These are phyloP conservation scores for Pseudomugil gertrudae DNA, from an alignment of 2,797 vertebrate species.

Conservation along the genomic window DNA sequence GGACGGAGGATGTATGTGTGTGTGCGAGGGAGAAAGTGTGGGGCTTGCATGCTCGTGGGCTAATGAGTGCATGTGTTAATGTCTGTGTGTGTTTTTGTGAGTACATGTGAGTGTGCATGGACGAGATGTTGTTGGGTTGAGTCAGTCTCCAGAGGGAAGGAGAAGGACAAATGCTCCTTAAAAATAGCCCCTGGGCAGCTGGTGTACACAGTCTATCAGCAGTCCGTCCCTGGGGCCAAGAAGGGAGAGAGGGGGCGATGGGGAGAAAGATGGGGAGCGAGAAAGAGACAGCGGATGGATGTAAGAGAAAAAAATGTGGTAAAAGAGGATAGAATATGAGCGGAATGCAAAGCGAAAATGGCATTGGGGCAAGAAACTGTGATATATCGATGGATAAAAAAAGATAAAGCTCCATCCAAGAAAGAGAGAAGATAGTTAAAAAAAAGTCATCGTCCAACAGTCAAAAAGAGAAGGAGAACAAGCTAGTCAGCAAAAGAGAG, in stretches of 20 bases:
- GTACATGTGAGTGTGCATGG: constrained; percentile 62
- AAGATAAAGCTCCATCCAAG: constrained; percentile 35
- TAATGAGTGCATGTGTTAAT: constrained; percentile 85
- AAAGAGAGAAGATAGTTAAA: constrained; percentile 28
- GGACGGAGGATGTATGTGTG: constrained; percentile 73
- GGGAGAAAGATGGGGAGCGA: constrained; percentile 45
- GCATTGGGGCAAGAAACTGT: constrained; percentile 6
- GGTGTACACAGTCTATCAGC: constrained; percentile 85
- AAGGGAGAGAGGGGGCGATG: constrained; percentile 52
- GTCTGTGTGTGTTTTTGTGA: constrained; percentile 73
- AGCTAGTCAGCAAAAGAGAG: constrained; percentile 61
- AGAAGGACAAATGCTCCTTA: constrained; percentile 87
- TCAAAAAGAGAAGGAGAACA: constrained; percentile 57
- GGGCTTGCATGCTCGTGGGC: constrained; percentile 78
- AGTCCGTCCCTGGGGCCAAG: constrained; percentile 79
- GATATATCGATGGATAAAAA: constrained; percentile 30
- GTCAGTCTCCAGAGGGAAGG: constrained; percentile 82
- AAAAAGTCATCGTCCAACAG: constrained; percentile 35
- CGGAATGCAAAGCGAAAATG: constrained; percentile 50
- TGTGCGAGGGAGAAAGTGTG: constrained; percentile 61
- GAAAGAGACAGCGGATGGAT: constrained; percentile 62
- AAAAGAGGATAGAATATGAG: constrained; percentile 62
- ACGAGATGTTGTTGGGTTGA: constrained; percentile 82
- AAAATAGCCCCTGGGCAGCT: constrained; percentile 87
- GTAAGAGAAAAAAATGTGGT: constrained; percentile 68